Evolutionary conservation across 1,140 invertebrate species (phyloP).

Genomic region (Drosophila kikkawai): DNA sequence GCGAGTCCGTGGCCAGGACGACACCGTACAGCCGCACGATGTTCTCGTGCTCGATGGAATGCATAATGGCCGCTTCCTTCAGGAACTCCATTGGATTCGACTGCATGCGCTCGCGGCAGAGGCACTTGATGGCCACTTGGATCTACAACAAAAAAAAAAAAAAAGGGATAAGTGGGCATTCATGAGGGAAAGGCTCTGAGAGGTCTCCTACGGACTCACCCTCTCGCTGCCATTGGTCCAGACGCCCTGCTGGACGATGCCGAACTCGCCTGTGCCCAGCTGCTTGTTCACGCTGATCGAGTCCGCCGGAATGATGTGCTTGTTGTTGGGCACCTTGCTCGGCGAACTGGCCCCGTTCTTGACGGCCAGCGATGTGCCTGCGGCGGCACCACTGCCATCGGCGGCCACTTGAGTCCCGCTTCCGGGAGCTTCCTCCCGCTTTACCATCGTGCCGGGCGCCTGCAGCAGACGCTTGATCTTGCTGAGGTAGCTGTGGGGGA

Average conservation of each 20-base stretch:
- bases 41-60: constrained; percentile 98
- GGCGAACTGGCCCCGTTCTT: constrained; percentile 70
- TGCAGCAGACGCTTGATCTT: constrained; percentile 94
- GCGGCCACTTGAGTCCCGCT: constrained; percentile 79
- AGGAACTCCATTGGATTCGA: constrained; percentile 98
- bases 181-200: no score
- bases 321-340: constrained; percentile 90
- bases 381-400: constrained; percentile 57
- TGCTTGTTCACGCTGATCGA: constrained; percentile 97
- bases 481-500: constrained; percentile 95
- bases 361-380: constrained; percentile 54
- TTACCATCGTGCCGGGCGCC: constrained; percentile 85
- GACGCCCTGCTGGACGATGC: constrained; percentile 98
- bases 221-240: constrained; percentile 98
- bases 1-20: constrained; percentile 95
- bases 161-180: neutral
- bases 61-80: constrained; percentile 99
- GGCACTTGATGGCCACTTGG: constrained; percentile 98
- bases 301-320: constrained; percentile 98
- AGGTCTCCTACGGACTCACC: constrained; percentile 86
- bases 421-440: constrained; percentile 86
- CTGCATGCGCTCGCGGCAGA: constrained; percentile 96
- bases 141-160: constrained; percentile 86
- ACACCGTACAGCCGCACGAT: constrained; percentile 99
- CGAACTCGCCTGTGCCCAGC: constrained; percentile 98